Evolutionary conservation across 2,888 invertebrate genomes (phyloP).

Genomic region (Mimumesa dahlbomi): DNA sequence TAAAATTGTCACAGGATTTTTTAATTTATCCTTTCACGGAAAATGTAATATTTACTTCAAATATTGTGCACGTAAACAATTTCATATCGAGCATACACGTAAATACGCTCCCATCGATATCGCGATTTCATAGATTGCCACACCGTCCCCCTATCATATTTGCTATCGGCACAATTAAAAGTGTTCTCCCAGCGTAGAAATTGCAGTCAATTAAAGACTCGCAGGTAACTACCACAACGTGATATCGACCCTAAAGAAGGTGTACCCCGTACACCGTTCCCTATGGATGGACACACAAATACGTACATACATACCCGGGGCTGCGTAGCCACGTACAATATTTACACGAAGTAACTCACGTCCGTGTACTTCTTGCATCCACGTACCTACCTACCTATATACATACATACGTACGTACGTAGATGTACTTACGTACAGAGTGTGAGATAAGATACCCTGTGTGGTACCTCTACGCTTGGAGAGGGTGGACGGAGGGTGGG

Average conservation of each 20-base stretch:
- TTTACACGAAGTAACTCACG: conserved; percentile 57
- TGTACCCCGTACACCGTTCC: conserved; percentile 5
- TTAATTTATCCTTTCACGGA: no score
- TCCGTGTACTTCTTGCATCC: conserved; percentile 48
- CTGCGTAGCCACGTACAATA: conserved; percentile 36
- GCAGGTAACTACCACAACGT: conserved; percentile 55
- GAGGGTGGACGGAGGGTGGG: conserved; percentile 42
- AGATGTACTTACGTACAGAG: conserved; percentile 60
- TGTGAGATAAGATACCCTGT: conserved; percentile 62
- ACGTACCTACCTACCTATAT: no score
- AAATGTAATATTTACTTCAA: no score
- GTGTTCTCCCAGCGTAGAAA: conserved; percentile 56
- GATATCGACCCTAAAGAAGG: conserved; percentile 61
- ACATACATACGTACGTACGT: conserved; percentile 52
- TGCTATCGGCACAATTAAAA: conserved; percentile 30
- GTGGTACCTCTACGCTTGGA: conserved; percentile 41
- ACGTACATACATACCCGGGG: background rate
- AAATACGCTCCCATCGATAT: background rate
- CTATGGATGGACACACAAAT: conserved; percentile 43
- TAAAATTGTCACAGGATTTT: no score
- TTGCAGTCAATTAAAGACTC: conserved; percentile 71
- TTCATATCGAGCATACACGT: background rate
- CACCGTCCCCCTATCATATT: no score
- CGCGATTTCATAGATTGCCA: background rate
- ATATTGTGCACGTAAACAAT: no score